Conservation (phyloP, 2,113 vertebrate species). For the Pseudorhombus dupliciocellatus region DNA sequence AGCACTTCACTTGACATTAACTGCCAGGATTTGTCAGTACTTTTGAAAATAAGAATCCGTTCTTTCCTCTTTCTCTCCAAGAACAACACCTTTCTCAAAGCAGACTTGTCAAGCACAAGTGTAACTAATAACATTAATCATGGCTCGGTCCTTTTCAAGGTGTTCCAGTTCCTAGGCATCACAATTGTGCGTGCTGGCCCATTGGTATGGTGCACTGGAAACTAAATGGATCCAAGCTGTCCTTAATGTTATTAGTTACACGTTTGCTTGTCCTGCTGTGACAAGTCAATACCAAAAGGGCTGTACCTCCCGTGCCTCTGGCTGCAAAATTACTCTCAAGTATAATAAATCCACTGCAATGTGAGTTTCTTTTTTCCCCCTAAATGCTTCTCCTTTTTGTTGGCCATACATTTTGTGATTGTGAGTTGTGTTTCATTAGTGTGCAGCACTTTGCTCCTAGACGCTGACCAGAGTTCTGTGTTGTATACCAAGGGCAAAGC, state of each 20-base stretch:
- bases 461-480: conserved; percentile 5
- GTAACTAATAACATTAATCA: neutral
- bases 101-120: neutral
- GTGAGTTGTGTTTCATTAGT: conserved; percentile 29
- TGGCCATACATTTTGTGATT: conserved; percentile 31
- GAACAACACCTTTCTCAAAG: neutral
- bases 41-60: neutral
- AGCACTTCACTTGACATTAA: neutral
- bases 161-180: neutral
- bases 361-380: neutral
- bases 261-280: conserved; percentile 12
- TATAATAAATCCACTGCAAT: conserved; percentile 31
- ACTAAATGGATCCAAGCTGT: conserved; percentile 4
- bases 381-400: neutral
- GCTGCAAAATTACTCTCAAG: conserved; percentile 28
- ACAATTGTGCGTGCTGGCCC: no score
- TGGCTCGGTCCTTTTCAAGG: neutral
- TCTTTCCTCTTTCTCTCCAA: no score
- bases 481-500: neutral
- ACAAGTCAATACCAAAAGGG: conserved; percentile 25
- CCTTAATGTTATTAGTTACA: conserved; percentile 25
- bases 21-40: neutral
- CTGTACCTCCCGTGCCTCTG: conserved; percentile 4
- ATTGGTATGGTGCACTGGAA: neutral
- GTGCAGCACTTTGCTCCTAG: conserved; percentile 13